Percentiles rank a stretch among this genome's conserved stretches.
These are phyloP conservation scores for Intellagama lesueurii DNA, from an alignment of 2,797 vertebrate genomes.

Conservation along the genomic window DNA sequence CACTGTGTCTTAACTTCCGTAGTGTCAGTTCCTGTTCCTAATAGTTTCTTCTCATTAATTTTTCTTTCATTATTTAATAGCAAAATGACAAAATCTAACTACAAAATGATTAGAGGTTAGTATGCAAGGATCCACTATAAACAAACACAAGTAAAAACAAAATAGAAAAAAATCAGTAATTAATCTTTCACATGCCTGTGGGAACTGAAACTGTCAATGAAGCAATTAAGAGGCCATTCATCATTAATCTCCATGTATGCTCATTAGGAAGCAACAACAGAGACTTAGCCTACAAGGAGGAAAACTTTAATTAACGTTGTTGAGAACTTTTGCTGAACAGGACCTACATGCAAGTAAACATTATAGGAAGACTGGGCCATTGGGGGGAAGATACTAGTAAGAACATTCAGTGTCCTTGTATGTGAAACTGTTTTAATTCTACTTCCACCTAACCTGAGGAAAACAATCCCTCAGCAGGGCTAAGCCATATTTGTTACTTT, in stretches of 20 bases:
- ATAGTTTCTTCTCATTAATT: not conserved
- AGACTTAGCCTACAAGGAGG: not conserved
- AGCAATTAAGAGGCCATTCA: not conserved
- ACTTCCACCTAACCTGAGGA: not conserved
- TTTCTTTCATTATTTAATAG: not conserved
- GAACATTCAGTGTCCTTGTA: not conserved
- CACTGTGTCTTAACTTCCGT: not conserved
- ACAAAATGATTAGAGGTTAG: not conserved
- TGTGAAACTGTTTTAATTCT: not conserved
- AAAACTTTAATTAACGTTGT: slow-evolving; percentile 2
- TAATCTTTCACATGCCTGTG: not conserved
- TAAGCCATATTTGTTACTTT: not conserved
- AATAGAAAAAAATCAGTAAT: not conserved
- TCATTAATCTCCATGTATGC: not conserved
- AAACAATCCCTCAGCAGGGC: not conserved
- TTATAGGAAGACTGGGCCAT: too few species aligned
- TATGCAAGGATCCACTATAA: not conserved
- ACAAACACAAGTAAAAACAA: not conserved
- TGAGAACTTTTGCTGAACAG: not conserved
- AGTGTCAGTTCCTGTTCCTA: not conserved
- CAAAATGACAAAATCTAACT: not conserved
- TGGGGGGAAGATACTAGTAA: too few species aligned
- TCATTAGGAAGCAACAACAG: not conserved
- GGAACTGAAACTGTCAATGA: not conserved
- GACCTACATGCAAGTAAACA: not conserved